Base-by-base conservation (phyloP, 2,113 vertebrate genomes). In the Brachyistius frenatus region DNA sequence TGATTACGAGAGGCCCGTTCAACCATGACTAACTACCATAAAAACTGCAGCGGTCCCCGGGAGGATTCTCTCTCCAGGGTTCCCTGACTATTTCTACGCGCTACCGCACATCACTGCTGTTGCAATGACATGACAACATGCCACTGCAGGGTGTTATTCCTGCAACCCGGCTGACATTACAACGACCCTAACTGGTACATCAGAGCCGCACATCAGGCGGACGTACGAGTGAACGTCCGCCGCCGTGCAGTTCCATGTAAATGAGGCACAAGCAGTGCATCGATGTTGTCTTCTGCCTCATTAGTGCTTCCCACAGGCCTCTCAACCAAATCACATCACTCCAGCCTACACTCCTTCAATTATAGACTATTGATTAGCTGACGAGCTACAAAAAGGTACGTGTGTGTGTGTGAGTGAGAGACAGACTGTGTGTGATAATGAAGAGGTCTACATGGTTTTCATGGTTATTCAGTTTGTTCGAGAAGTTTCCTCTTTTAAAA, bases 361-460 rank as follows among this genome's bases (percentile, higher is more conserved):
- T 80, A 82, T 46, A 57, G 23, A 33, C 37, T 74, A 88, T 86
- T 78, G 79, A 86, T 85, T 69, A 69, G 33, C 55, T 80, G 78
- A 75, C 78, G 36, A 39, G 52, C 73, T 55, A 41, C 37, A 60
- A 58, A 83, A 76, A 69, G 44, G 13, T n/a, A 33, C 15, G 44
- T 87, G 37, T 72, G 60, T 64, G 49, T 76, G 31, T 54, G 64
- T 64, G 41, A 31, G 41, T 65, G 13, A 46, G 46, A 46, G 16
- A 54, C 32, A 30, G 30, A 30, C 2, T 52, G 49, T 47, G 65
- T 63, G 35, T 33, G 36, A 52, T 52, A 23, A 64, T 75, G 33
- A 73, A 53, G 47, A 69, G 23, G 14, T 49, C 37, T 33, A 11
- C 50, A 64, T 4, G 1, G 13, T 56, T 76, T 47, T 31, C 10